Conservation (phyloP, 2,797 vertebrate species). For the Pipistrellus kuhlii region DNA sequence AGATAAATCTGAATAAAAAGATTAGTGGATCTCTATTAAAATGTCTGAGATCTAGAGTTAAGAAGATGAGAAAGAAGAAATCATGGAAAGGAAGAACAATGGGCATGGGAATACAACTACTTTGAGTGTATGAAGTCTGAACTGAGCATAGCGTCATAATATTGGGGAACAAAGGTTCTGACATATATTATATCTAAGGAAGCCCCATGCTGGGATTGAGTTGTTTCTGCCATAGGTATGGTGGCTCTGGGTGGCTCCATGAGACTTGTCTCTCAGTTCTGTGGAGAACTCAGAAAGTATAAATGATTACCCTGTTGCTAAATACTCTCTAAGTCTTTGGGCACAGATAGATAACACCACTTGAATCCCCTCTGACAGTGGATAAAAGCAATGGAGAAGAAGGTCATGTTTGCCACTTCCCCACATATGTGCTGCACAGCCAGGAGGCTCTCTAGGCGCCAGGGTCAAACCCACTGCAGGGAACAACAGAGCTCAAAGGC, state of each 20-base stretch:
- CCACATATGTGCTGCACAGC: no score
- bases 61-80: slow-evolving; percentile 26
- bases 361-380: neutral
- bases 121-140: neutral
- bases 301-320: neutral
- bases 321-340: neutral
- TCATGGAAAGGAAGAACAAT: neutral
- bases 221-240: neutral
- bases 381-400: neutral
- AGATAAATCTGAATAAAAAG: slow-evolving; percentile 14
- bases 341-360: neutral
- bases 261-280: neutral
- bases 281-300: neutral
- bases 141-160: neutral
- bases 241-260: neutral
- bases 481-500: neutral
- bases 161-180: neutral
- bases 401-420: neutral
- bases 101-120: neutral
- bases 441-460: neutral
- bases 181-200: neutral
- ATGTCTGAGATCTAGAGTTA: neutral
- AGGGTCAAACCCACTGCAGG: neutral
- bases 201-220: neutral
- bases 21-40: neutral